A percentile compares a stretch with the other conserved stretches of the same genome.
Evolutionary conservation across 2,888 invertebrate species (phyloP).

Genomic region (Ommatoiulus sabulosus): DNA sequence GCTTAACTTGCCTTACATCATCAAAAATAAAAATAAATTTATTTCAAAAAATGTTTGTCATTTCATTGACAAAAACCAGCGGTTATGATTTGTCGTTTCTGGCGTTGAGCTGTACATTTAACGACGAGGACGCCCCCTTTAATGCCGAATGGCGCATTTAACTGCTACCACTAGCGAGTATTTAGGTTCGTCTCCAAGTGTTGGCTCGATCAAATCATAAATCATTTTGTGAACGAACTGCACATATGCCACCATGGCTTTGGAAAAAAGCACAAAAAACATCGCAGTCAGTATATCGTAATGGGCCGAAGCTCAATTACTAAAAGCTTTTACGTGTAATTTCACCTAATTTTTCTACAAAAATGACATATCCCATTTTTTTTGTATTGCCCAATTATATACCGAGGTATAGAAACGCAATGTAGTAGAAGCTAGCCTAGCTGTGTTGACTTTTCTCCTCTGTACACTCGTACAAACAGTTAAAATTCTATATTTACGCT

Average conservation of each 20-base stretch:
- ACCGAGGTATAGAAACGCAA: background rate
- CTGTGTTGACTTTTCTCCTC: background rate
- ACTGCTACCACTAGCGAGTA: background rate
- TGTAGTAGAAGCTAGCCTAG: background rate
- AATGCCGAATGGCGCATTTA: background rate
- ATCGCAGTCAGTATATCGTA: background rate
- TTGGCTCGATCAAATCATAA: background rate
- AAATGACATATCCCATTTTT: conserved; percentile 8
- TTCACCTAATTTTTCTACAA: conserved; percentile 13
- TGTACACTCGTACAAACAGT: background rate
- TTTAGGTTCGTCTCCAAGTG: background rate
- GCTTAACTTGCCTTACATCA: no score
- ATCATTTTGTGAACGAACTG: background rate
- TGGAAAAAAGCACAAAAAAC: background rate
- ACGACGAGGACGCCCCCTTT: background rate
- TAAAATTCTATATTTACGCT: background rate
- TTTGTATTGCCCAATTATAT: background rate
- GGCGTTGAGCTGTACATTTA: background rate
- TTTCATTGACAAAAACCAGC: background rate
- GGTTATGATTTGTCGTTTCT: background rate
- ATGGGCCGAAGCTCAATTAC: conserved; percentile 37
- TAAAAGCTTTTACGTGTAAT: conserved; percentile 48
- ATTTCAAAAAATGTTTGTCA: no score
- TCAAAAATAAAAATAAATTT: no score
- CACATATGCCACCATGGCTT: background rate